Evolutionary conservation across 2,888 invertebrate genomes (phyloP).

Genomic region (Lasioglossum leucozonium): DNA sequence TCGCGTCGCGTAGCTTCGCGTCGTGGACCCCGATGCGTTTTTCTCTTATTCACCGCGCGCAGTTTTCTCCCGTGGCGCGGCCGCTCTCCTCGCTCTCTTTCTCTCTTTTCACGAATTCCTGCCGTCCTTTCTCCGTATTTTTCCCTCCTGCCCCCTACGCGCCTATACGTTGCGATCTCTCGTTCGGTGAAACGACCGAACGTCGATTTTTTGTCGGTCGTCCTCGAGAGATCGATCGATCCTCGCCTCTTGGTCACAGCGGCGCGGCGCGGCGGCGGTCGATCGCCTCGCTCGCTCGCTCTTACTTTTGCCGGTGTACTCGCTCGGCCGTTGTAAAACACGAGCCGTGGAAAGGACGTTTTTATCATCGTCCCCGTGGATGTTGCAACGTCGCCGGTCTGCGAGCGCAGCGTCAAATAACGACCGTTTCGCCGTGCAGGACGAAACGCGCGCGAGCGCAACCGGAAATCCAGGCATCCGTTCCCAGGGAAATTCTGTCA

Average conservation of each 20-base stretch:
- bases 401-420: background rate
- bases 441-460: slow-evolving; percentile 7
- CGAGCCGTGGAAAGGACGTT: slow-evolving; percentile 1
- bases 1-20: too few relatives aligned
- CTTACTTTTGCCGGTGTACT: background rate
- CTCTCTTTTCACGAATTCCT: slow-evolving; percentile 36
- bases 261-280: slow-evolving; percentile 44
- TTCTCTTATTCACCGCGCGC: background rate
- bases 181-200: slow-evolving; percentile 68
- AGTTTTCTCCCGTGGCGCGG: background rate
- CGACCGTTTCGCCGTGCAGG: background rate
- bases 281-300: slow-evolving; percentile 66
- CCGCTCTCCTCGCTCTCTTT: background rate
- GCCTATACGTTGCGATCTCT: slow-evolving; percentile 56
- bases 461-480: slow-evolving; percentile 30
- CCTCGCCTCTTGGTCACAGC: slow-evolving; percentile 66
- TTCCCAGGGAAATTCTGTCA: slow-evolving; percentile 25
- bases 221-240: slow-evolving; percentile 76
- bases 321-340: background rate
- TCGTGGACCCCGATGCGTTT: background rate
- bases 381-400: slow-evolving; percentile 1
- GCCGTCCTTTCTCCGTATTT: slow-evolving; percentile 31
- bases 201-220: slow-evolving; percentile 69
- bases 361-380: background rate
- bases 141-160: slow-evolving; percentile 12